Base-by-base conservation (phyloP, 2,797 vertebrate species). In the Caiman crocodilus region DNA sequence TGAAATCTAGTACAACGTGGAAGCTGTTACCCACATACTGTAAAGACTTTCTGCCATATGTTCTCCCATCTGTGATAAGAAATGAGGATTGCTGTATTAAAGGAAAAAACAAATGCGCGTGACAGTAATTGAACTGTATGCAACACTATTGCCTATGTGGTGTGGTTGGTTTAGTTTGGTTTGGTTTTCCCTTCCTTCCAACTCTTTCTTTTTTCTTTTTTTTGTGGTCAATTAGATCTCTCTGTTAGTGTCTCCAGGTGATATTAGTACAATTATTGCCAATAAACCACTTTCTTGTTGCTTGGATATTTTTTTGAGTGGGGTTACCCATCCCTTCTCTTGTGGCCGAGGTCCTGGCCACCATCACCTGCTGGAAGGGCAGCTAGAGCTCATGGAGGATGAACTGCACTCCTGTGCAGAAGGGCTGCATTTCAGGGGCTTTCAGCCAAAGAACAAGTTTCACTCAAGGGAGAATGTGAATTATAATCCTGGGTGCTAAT, bases 41-140 rank as follows among this genome's bases (percentile, higher is more conserved):
- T 90, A 94, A 96, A 82, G 94, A 85, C 86, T 94, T 96, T 87
- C 87, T 91, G 90, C 94, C 95, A 94, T 95, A 95, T 97, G 95
- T 30, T 95, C 82, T 87, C 84, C 94, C 95, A 94, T 97, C 94
- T 97, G 96, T 93, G 92, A 55, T 32, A 89, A 95, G 92, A 94
- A 58, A 94, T 87, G 88, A 84, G 55, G 12, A 13, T 15, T 15
- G 35, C 8, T 90, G 79, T 30, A 61, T 93, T 50, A n/a, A 26
- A 28, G 7, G 6, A 17, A 9, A 88, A 82, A 28, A 87, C 55
- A 90, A 63, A 78, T 88, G 60, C 80, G 32, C 18, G 67, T 79
- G 64, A 84, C 69, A 88, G 87, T 17, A 81, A 69, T 63, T 83
- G 87, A 91, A 81, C 92, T 80, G 71, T 78, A 67, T 32, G 83